phyloP scores from a whole-genome alignment of 2,113 vertebrate genomes.

The Strix aluco region DNA sequence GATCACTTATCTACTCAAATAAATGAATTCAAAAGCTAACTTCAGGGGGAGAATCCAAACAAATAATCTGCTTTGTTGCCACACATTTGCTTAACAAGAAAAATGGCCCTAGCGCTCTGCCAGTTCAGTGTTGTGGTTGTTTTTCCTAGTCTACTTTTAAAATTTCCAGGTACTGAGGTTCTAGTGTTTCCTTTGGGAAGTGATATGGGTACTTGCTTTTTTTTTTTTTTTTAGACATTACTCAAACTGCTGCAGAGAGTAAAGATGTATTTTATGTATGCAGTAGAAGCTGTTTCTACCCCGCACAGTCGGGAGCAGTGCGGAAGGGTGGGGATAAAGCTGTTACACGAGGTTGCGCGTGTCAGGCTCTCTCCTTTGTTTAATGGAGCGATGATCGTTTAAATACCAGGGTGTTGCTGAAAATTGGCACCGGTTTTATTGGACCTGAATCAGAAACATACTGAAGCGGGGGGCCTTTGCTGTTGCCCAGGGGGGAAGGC shows the following conservation, averaged over 20 bases:
- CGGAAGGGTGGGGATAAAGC: rapidly evolving
- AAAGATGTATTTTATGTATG: rapidly evolving
- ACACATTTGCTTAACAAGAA: no score
- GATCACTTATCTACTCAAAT: background rate
- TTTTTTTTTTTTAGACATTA: no score
- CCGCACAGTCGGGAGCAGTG: rapidly evolving
- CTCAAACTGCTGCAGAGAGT: background rate
- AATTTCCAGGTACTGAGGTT: background rate
- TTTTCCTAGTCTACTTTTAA: background rate
- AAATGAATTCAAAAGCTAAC: background rate
- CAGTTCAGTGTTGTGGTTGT: background rate
- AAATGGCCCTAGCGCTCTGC: background rate
- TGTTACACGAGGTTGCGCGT: no score
- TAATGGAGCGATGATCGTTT: rapidly evolving
- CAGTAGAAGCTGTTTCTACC: background rate
- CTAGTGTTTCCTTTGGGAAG: background rate
- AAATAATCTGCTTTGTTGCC: no score
- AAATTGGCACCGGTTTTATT: background rate
- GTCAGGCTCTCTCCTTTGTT: background rate
- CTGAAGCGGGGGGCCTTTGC: no score
- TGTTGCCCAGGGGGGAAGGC: background rate
- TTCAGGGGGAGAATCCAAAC: background rate
- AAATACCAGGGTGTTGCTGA: background rate
- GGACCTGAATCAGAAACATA: background rate
- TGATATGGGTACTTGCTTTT: background rate